phyloP scores from a whole-genome alignment of 1,140 invertebrate genomes.

The Atopsyche davidsoni region DNA sequence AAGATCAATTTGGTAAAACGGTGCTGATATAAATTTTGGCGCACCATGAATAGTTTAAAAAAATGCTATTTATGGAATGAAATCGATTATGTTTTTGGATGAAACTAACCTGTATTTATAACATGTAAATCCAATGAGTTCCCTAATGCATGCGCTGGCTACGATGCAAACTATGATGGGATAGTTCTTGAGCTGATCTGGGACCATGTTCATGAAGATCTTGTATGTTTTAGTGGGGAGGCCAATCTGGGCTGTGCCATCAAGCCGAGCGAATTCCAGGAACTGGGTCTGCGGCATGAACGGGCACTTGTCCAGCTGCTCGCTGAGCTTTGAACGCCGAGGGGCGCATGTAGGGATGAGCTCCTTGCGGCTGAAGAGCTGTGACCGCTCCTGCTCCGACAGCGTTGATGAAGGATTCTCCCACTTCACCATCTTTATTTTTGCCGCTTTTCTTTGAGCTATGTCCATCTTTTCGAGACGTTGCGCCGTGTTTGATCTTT shows the following conservation, averaged over 20 bases:
- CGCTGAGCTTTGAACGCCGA: slow-evolving; percentile 60
- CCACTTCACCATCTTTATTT: slow-evolving; percentile 74
- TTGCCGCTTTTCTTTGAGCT: slow-evolving; percentile 73
- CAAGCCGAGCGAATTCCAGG: slow-evolving; percentile 84
- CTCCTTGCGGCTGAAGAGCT: slow-evolving; percentile 62
- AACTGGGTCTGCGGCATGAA: slow-evolving; percentile 77
- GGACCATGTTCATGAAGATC: slow-evolving; percentile 84
- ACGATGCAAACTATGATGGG: slow-evolving; percentile 77
- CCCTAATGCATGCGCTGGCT: slow-evolving; percentile 77
- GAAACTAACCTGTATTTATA: slow-evolving; percentile 80
- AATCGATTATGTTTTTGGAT: too few species aligned
- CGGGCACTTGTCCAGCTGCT: slow-evolving; percentile 69
- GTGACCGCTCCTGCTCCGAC: slow-evolving; percentile 54
- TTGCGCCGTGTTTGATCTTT: slow-evolving; percentile 83
- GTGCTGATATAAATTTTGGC: too few species aligned
- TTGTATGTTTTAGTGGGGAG: slow-evolving; percentile 70
- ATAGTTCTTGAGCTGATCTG: slow-evolving; percentile 71
- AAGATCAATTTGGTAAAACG: neutral
- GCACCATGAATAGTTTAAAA: too few species aligned
- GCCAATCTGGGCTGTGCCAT: slow-evolving; percentile 78
- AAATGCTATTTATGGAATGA: too few species aligned
- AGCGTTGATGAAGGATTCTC: slow-evolving; percentile 51
- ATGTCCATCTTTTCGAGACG: slow-evolving; percentile 84
- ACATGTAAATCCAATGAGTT: slow-evolving; percentile 91
- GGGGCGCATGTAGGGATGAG: slow-evolving; percentile 32